Evolutionary conservation across 2,113 vertebrate species (phyloP).

Genomic region (Vulpes ferrilata): DNA sequence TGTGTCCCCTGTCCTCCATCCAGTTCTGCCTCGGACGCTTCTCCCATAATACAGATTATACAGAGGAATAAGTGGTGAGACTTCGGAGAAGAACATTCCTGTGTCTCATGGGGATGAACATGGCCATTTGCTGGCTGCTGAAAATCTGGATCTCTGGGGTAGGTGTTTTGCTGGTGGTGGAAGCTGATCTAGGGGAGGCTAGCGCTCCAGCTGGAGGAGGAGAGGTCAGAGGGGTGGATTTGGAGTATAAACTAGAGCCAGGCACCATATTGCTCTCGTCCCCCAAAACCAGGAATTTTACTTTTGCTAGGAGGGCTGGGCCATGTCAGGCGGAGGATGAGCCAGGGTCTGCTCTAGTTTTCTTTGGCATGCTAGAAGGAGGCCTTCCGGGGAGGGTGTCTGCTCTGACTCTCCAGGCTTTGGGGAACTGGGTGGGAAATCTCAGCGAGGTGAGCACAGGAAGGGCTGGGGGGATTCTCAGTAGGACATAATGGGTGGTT

Average conservation of each 20-base stretch:
- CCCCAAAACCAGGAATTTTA: neutral
- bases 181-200: neutral
- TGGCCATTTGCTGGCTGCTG: neutral
- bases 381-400: neutral
- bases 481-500: slow-evolving; percentile 33
- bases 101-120: neutral
- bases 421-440: slow-evolving; percentile 28
- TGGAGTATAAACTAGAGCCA: neutral
- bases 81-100: neutral
- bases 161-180: neutral
- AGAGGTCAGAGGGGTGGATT: neutral
- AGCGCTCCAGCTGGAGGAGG: neutral
- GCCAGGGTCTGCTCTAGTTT: neutral
- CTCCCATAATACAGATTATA: neutral
- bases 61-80: neutral
- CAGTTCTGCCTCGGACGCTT: neutral
- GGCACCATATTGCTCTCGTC: neutral
- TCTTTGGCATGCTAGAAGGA: neutral
- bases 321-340: neutral
- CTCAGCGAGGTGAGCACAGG: slow-evolving; percentile 39
- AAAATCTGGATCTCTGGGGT: neutral
- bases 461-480: slow-evolving; percentile 53
- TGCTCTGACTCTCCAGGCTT: slow-evolving; percentile 2
- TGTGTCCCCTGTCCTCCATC: neutral
- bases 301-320: neutral